Conservation (phyloP, 2,113 vertebrate genomes). For the Gymnogyps californianus region DNA sequence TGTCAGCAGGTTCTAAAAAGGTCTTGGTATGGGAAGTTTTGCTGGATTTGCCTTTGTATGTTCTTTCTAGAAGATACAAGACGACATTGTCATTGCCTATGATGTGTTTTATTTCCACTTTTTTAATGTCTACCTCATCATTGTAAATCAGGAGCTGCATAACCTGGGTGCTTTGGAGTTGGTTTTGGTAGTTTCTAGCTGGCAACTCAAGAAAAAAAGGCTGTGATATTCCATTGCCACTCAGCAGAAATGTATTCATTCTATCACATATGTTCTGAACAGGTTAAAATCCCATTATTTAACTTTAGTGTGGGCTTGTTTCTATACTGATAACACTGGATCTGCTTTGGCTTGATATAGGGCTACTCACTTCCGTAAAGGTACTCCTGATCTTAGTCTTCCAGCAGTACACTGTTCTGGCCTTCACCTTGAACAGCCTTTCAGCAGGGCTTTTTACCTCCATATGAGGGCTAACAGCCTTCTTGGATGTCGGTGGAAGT, state of each 20-base stretch:
- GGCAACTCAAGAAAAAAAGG: not conserved
- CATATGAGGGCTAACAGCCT: not conserved
- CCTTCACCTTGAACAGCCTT: not conserved
- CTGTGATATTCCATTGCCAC: not conserved
- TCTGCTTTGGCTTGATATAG: not conserved
- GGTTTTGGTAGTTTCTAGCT: not conserved
- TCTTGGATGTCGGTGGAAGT: not conserved
- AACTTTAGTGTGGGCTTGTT: not conserved
- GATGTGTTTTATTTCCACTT: not conserved
- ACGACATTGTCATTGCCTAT: not conserved
- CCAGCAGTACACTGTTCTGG: not conserved
- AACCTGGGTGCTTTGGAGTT: not conserved
- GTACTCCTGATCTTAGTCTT: not conserved
- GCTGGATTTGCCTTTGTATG: not conserved
- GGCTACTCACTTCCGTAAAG: not conserved
- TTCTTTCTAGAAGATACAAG: not conserved
- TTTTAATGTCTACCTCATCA: not conserved
- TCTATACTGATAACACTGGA: not conserved
- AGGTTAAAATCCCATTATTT: not conserved
- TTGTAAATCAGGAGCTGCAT: not conserved
- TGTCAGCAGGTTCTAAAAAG: not conserved
- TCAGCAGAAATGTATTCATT: not conserved
- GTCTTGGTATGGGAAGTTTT: not conserved
- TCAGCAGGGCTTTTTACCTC: not conserved
- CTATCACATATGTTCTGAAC: not conserved